A percentile compares a stretch with the other conserved stretches of the same genome.
Conservation (phyloP, 2,888 invertebrate genomes). For the Drosophila ezoana region DNA sequence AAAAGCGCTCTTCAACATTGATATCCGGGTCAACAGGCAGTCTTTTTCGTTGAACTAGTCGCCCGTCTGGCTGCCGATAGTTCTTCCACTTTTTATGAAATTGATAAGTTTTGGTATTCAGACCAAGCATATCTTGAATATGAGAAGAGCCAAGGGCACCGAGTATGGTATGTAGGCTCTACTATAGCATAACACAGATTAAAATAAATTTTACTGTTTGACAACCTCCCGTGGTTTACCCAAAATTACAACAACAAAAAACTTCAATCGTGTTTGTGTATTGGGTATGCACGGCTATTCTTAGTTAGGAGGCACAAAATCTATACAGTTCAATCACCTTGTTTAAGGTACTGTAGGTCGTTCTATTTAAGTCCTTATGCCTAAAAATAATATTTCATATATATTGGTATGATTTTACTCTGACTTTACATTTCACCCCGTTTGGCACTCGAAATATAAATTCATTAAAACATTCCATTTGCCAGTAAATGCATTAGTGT, state of each 20-base stretch:
- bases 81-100: too few species aligned
- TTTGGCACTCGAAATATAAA: conserved; percentile 55
- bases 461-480: conserved; percentile 80
- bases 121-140: too few species aligned
- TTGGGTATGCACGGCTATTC: background rate
- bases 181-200: background rate
- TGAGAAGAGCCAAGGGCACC: too few species aligned
- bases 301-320: conserved; percentile 1
- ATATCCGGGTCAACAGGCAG: too few species aligned
- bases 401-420: background rate
- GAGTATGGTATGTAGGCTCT: background rate
- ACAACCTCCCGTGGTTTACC: background rate
- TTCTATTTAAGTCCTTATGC: conserved; percentile 19
- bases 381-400: conserved; percentile 12
- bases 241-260: background rate
- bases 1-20: too few species aligned
- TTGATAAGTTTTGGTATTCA: too few species aligned
- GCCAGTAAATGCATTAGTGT: conserved; percentile 69
- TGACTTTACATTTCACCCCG: conserved; percentile 33
- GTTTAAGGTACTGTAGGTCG: conserved; percentile 44
- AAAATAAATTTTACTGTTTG: background rate
- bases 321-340: conserved; percentile 66
- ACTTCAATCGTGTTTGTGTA: background rate
- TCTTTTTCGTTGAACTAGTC: too few species aligned
- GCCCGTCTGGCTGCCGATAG: too few species aligned